A percentile compares a stretch with the other conserved stretches of the same genome.
These are phyloP conservation scores for Ataeniobius toweri DNA, from an alignment of 2,797 vertebrate species.

Conservation along the genomic window DNA sequence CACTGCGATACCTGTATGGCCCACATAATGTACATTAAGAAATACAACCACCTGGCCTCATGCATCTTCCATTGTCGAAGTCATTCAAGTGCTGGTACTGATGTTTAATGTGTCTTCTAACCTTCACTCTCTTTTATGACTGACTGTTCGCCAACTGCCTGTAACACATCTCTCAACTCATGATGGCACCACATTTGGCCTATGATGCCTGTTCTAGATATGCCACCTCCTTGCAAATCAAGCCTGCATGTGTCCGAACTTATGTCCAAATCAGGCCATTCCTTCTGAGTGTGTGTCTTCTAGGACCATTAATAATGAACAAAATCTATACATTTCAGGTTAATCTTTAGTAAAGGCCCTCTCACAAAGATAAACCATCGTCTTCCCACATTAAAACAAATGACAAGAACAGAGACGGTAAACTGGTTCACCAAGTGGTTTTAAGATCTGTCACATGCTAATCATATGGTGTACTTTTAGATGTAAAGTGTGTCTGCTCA, in stretches of 20 bases:
- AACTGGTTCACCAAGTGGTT: neutral
- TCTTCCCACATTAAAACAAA: neutral
- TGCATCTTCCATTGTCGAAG: neutral
- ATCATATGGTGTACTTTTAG: too few species aligned
- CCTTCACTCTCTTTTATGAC: too few species aligned
- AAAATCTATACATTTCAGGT: neutral
- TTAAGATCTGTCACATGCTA: neutral
- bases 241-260: neutral
- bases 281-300: neutral
- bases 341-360: neutral
- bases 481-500: neutral
- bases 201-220: too few species aligned
- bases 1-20: neutral
- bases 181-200: too few species aligned
- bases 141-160: too few species aligned
- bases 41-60: neutral
- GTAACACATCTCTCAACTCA: too few species aligned
- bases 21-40: neutral
- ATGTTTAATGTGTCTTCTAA: too few species aligned
- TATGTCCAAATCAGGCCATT: neutral
- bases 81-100: neutral
- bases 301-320: neutral
- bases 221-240: too few species aligned
- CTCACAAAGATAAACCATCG: neutral
- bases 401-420: neutral